phyloP scores from a whole-genome alignment of 2,797 vertebrate species.

The Crypturellus tataupa region DNA sequence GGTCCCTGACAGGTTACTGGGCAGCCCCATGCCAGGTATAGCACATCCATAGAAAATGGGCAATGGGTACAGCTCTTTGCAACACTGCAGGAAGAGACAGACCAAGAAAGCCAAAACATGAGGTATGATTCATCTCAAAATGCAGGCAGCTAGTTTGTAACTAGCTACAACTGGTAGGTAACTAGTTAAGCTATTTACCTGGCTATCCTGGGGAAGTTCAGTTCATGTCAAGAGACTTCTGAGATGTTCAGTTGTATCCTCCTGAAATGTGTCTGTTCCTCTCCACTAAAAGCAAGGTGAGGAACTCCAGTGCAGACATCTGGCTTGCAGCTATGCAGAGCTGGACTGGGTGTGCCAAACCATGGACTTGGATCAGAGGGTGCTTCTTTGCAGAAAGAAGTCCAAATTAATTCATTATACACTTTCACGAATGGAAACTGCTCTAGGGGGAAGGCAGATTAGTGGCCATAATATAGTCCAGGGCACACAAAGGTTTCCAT shows the following conservation, averaged over 20 bases:
- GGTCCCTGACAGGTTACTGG: rapidly evolving
- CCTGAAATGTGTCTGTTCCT: neutral
- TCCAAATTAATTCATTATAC: neutral
- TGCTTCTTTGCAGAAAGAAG: neutral
- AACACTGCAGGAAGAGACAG: neutral
- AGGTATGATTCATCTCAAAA: neutral
- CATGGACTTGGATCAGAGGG: rapidly evolving
- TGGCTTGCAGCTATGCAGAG: neutral
- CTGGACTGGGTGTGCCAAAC: neutral
- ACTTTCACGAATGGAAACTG: rapidly evolving
- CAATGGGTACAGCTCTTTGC: neutral
- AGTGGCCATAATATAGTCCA: rapidly evolving
- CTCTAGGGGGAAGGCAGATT: neutral
- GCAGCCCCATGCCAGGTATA: rapidly evolving
- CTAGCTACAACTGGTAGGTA: no score
- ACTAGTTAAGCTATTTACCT: neutral
- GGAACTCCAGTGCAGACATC: neutral
- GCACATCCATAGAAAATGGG: rapidly evolving
- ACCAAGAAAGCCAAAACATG: neutral
- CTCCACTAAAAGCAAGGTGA: neutral
- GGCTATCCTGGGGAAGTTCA: neutral
- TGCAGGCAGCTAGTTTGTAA: neutral
- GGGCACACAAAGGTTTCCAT: neutral
- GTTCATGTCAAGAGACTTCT: rapidly evolving
- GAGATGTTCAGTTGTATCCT: neutral